Conservation (phyloP, 2,113 vertebrate species). For the Apeltes quadracus region DNA sequence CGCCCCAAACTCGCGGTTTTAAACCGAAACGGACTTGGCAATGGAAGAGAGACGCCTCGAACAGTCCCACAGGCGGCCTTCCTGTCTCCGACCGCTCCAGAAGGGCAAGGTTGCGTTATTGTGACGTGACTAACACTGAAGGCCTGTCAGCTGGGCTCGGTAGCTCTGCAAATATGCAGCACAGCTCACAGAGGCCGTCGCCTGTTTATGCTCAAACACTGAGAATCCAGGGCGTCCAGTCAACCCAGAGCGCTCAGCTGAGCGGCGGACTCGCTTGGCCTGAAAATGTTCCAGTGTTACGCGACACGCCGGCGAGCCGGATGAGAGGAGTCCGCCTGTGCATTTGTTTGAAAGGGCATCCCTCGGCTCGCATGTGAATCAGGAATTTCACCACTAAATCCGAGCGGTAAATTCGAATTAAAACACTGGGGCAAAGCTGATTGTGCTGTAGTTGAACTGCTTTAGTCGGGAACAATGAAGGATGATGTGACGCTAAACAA, state of each 20-base stretch:
- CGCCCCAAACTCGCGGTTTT: background rate
- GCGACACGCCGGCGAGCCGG: background rate
- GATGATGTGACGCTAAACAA: conserved; percentile 25
- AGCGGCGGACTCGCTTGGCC: background rate
- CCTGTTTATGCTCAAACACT: conserved; percentile 30
- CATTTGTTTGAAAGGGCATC: background rate
- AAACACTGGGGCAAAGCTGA: background rate
- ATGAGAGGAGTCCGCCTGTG: conserved; percentile 8
- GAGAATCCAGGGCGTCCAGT: conserved; percentile 5
- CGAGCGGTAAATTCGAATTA: too few species aligned
- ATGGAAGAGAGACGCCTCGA: conserved; percentile 4
- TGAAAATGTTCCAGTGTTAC: background rate
- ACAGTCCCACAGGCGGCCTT: background rate
- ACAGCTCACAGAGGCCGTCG: conserved; percentile 44
- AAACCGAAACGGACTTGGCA: background rate
- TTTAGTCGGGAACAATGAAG: conserved; percentile 33
- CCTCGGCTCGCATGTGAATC: background rate
- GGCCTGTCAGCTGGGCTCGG: conserved; percentile 20
- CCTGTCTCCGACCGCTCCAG: conserved; percentile 3
- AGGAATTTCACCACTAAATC: conserved; percentile 1
- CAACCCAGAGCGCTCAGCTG: conserved; percentile 29
- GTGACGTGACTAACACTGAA: background rate
- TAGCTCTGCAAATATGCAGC: conserved; percentile 17
- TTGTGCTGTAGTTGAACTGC: conserved; percentile 14
- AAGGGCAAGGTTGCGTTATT: background rate